These are phyloP conservation scores for Thalassaphorura encarpata DNA, from an alignment of 1,140 invertebrate genomes.

Conservation along the genomic window DNA sequence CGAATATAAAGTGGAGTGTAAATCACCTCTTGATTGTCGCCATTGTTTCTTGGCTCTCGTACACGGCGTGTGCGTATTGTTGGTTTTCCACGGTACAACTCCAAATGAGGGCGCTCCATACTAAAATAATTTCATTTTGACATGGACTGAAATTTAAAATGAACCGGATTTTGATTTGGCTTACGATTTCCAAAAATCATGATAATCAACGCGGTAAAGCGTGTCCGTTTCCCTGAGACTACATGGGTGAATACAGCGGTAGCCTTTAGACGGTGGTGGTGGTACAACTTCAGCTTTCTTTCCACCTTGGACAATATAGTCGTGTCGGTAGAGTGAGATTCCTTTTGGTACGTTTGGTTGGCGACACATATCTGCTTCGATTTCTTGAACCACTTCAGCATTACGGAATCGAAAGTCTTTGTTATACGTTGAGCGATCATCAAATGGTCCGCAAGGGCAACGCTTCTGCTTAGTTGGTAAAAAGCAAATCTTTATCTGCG, in stretches of 20 bases:
- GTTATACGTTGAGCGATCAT: slow-evolving; percentile 23
- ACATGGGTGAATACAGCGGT: slow-evolving; percentile 23
- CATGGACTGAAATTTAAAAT: not conserved
- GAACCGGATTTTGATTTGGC: not conserved
- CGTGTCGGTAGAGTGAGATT: slow-evolving; percentile 11
- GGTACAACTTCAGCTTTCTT: slow-evolving; percentile 18
- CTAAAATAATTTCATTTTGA: not conserved
- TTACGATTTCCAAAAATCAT: slow-evolving; percentile 24
- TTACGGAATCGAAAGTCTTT: slow-evolving; percentile 18
- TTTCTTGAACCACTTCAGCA: slow-evolving; percentile 1
- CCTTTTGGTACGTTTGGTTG: slow-evolving; percentile 3
- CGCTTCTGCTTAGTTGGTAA: not conserved
- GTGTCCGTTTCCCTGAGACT: slow-evolving; percentile 4
- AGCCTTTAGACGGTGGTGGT: slow-evolving; percentile 18
- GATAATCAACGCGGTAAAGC: slow-evolving; percentile 10
- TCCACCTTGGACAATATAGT: slow-evolving; percentile 14
- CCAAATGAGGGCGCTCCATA: not conserved
- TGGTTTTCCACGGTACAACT: slow-evolving; percentile 16
- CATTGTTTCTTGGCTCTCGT: not conserved
- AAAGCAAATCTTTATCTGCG: not conserved
- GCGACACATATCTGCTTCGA: slow-evolving; percentile 7
- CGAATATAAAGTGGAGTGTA: not conserved
- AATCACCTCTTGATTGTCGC: not conserved
- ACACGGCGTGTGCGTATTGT: not conserved
- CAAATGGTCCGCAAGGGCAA: slow-evolving; percentile 26